These are phyloP conservation scores for Limnodromus scolopaceus DNA, from an alignment of 2,797 vertebrate genomes.

Conservation along the genomic window DNA sequence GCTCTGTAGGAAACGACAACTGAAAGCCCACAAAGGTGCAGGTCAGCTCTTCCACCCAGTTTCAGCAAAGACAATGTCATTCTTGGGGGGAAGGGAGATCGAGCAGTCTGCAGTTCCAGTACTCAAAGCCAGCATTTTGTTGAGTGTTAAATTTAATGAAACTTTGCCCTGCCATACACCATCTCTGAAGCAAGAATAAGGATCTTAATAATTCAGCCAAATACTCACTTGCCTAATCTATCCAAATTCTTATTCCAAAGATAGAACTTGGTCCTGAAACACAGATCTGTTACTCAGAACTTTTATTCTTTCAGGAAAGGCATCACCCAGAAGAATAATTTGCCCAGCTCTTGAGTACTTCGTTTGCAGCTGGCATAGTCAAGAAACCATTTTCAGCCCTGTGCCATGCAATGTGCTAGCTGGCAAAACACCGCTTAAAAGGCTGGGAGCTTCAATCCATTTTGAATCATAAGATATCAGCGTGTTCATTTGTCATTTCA, in stretches of 20 bases:
- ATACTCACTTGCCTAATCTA: neutral
- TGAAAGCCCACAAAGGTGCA: neutral
- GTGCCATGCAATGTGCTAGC: neutral
- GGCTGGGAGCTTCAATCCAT: neutral
- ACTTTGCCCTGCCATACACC: neutral
- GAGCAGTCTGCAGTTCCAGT: neutral
- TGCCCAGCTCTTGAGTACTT: neutral
- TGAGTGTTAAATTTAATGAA: neutral
- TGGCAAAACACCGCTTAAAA: neutral
- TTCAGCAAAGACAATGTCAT: neutral
- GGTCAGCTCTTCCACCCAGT: neutral
- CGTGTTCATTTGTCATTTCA: neutral
- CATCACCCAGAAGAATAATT: neutral
- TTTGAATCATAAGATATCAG: conserved; percentile 8
- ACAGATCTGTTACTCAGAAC: neutral
- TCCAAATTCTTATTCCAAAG: neutral
- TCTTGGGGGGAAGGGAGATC: rapidly evolving
- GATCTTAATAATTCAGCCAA: neutral
- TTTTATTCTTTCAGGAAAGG: neutral
- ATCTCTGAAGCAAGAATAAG: neutral
- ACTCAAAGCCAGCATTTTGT: neutral
- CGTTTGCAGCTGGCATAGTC: neutral
- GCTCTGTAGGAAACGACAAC: neutral
- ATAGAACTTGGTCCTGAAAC: neutral
- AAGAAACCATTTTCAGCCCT: neutral